Evolutionary conservation across 2,888 invertebrate genomes (phyloP).

Genomic region (Sisyra nigra): DNA sequence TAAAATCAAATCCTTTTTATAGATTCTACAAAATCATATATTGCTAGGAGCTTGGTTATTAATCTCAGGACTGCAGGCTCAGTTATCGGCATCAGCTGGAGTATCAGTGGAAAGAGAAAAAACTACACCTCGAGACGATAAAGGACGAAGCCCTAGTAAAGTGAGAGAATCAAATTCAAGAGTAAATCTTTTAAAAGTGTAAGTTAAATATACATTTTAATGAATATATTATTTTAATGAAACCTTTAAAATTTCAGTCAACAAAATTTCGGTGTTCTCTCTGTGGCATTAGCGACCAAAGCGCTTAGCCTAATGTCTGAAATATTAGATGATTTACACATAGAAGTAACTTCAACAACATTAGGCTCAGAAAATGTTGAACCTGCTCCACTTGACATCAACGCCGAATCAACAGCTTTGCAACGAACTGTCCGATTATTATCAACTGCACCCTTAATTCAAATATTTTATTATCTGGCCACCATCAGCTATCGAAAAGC

Average conservation of each 20-base stretch:
- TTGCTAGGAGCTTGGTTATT: conserved; percentile 80
- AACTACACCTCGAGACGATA: conserved; percentile 31
- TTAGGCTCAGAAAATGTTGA: conserved; percentile 24
- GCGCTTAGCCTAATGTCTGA: conserved; percentile 62
- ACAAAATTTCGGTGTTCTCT: conserved; percentile 78
- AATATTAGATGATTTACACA: conserved; percentile 58
- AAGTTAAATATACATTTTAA: conserved; percentile 18
- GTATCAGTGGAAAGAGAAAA: conserved; percentile 25
- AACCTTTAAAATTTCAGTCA: conserved; percentile 32
- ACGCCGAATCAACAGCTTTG: conserved; percentile 47
- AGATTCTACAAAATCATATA: conserved; percentile 79
- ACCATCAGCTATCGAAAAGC: conserved; percentile 86
- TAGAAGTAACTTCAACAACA: conserved; percentile 41
- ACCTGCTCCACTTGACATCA: conserved; percentile 45
- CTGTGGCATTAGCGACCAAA: conserved; percentile 75
- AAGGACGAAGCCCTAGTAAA: conserved; percentile 41
- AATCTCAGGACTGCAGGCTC: conserved; percentile 72
- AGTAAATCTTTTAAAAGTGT: conserved; percentile 55
- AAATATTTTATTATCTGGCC: conserved; percentile 74
- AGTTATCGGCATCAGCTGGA: conserved; percentile 45
- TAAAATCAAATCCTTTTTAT: conserved; percentile 11
- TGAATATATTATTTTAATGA: too few relatives aligned
- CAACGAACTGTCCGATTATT: conserved; percentile 55
- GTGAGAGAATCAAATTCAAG: conserved; percentile 36
- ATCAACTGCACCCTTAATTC: conserved; percentile 55